Base-by-base conservation (phyloP, 1,140 invertebrate genomes). In the Drosophila auraria region DNA sequence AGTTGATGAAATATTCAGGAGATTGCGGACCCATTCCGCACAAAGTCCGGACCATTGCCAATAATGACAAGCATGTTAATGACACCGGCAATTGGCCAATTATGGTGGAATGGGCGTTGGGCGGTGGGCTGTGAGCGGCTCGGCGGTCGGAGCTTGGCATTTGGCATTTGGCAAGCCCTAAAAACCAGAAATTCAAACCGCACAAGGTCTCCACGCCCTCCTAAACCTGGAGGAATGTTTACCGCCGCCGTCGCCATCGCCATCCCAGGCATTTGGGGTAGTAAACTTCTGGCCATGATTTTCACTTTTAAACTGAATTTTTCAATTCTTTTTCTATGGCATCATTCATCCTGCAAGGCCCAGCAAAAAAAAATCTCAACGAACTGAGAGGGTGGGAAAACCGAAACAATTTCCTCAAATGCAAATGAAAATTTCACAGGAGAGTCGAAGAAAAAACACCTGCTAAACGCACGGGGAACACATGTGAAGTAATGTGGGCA, bases 61-160 rank as follows among this genome's bases (percentile, higher is more conserved):
- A 89, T 90, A 83, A 90, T 81, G 69, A 75, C 66, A 65, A 44
- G 42, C 65, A 81, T 72, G 82, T 75, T 79, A 90, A 90, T 90
- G 81, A 90, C 82, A 84, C 78, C 69, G 69, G 72, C 75, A 76
- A 86, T 86, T 81, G 73, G 86, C 84, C 81, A 89, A 87, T 90
- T 89, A 84, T 84, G 78, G 56, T 58, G 69, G 65, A 49, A 83
- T 71, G 59, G 63, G 58, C 36, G n/a, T 7, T 36, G 23, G 74
- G n/a, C 20, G 12, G 47, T 36, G 7, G n/a, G 40, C 0, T 20
- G 20, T 20, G 20, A 20, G 20, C 20, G 20, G 20, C 20, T 20
- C 7, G 36, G 25, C 17, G 8, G n/a, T 17, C 42, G 33, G 23
- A 11, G 14, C 33, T 9, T 15, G 30, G 30, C 23, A 4, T 4